phyloP scores from a whole-genome alignment of 1,140 invertebrate species.

The Diachasmimorpha longicaudata region DNA sequence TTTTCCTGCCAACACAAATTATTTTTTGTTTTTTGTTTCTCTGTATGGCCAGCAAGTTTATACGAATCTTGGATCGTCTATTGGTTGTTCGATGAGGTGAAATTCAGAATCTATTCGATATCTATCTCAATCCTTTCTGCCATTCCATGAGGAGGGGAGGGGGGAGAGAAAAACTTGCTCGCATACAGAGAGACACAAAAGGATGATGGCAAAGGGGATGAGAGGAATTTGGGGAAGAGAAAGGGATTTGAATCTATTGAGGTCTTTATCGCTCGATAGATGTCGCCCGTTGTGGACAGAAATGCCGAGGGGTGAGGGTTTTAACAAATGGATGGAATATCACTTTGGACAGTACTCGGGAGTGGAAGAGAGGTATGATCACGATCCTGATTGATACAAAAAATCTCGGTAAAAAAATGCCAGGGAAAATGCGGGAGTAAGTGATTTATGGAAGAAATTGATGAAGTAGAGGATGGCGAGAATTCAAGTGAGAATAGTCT shows the following conservation, averaged over 20 bases:
- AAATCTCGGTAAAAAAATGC: neutral
- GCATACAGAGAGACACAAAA: neutral
- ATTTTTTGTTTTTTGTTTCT: neutral
- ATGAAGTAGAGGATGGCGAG: neutral
- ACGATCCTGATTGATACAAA: neutral
- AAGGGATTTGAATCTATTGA: neutral
- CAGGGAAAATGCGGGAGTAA: neutral
- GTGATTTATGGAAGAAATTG: neutral
- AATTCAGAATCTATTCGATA: too few relatives aligned
- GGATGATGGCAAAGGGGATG: neutral
- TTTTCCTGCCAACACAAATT: neutral
- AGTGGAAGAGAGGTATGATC: neutral
- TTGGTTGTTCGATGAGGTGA: too few relatives aligned
- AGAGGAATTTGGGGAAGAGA: constrained; percentile 5
- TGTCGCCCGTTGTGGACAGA: constrained; percentile 5
- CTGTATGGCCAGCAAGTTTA: constrained; percentile 11
- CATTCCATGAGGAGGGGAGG: neutral
- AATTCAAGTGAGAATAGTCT: neutral
- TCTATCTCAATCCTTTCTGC: neutral
- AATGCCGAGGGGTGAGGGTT: neutral
- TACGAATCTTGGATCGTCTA: too few relatives aligned
- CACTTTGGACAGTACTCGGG: neutral
- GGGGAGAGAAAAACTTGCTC: constrained; percentile 6
- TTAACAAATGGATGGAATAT: neutral
- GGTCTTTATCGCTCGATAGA: constrained; percentile 7